phyloP scores from a whole-genome alignment of 2,888 invertebrate genomes.

The Chrysina gloriosa region DNA sequence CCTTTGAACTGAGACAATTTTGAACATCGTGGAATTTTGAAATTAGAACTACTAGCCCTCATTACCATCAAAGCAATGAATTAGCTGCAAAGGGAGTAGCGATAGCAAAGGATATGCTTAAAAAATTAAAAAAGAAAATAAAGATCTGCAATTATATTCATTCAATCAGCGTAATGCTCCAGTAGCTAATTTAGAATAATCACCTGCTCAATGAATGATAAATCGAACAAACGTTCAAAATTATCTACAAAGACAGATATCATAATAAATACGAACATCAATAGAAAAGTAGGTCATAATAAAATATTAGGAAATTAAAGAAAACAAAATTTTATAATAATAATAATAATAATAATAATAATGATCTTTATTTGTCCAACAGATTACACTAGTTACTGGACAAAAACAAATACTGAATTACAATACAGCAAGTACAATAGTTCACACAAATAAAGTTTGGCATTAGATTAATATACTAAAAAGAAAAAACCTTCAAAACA shows the following conservation, averaged over 20 bases:
- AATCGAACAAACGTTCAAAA: neutral
- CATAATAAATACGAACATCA: too few relatives aligned
- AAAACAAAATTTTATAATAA: too few relatives aligned
- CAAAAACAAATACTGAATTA: too few relatives aligned
- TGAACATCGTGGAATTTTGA: constrained; percentile 10
- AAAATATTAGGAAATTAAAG: too few relatives aligned
- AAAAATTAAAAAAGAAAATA: neutral
- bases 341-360: too few relatives aligned
- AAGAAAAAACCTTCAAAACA: too few relatives aligned
- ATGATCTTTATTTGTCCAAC: too few relatives aligned
- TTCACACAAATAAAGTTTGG: too few relatives aligned
- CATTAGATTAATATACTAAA: too few relatives aligned
- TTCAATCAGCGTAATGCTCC: constrained; percentile 22
- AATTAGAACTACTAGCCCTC: constrained; percentile 28
- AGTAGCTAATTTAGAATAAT: neutral
- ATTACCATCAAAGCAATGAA: constrained; percentile 32
- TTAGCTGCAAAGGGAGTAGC: constrained; percentile 22
- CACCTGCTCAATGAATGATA: constrained; percentile 15
- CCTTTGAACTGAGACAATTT: neutral
- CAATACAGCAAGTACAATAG: too few relatives aligned
- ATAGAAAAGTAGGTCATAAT: too few relatives aligned
- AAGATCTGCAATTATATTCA: neutral
- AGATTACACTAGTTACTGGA: too few relatives aligned
- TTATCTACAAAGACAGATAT: neutral
- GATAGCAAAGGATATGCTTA: constrained; percentile 20